Percentiles rank a stretch among this genome's conserved stretches.
Evolutionary conservation across 1,140 invertebrate species (phyloP).

Genomic region (Drosophila tani): DNA sequence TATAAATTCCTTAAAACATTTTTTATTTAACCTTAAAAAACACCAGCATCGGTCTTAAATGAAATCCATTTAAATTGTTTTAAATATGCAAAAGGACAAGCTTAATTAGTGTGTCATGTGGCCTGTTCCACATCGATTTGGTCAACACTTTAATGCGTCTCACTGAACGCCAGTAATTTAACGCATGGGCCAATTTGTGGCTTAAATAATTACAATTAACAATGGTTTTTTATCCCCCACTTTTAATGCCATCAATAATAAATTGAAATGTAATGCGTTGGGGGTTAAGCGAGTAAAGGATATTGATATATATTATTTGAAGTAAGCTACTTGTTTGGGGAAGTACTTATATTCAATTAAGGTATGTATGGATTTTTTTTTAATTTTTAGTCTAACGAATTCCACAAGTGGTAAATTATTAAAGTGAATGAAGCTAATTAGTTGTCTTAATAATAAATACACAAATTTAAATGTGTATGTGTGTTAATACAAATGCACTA

Average conservation of each 20-base stretch:
- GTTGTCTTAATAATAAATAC: too few species aligned
- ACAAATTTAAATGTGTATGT: too few species aligned
- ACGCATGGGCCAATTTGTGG: slow-evolving; percentile 40
- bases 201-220: slow-evolving; percentile 46
- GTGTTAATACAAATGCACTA: too few species aligned
- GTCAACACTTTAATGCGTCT: slow-evolving; percentile 25
- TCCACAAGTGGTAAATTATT: neutral
- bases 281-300: neutral
- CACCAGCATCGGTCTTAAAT: neutral
- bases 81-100: slow-evolving; percentile 17
- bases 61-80: slow-evolving; percentile 1
- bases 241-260: neutral
- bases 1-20: neutral
- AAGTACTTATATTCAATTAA: neutral
- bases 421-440: too few species aligned
- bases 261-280: slow-evolving; percentile 24
- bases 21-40: slow-evolving; percentile 3
- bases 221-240: slow-evolving; percentile 4
- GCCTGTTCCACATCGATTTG: slow-evolving; percentile 27
- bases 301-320: neutral
- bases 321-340: neutral
- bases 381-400: neutral
- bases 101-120: slow-evolving; percentile 25
- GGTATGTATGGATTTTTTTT: neutral
- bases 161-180: slow-evolving; percentile 24